Conservation (phyloP, 2,113 vertebrate species). For the Lipophrys pholis region DNA sequence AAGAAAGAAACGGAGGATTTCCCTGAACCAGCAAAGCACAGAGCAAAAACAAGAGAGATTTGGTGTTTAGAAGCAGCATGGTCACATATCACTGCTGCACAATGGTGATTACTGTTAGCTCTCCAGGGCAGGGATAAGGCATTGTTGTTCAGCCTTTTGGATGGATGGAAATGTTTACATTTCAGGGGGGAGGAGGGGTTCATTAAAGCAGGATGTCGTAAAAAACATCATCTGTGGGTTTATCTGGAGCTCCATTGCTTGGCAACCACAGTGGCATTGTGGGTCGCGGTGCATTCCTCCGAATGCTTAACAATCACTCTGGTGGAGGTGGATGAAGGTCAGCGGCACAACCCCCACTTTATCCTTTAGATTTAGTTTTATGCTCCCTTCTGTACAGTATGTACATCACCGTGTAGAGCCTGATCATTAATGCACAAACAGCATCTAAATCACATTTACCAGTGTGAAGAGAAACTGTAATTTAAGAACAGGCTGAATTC, state of each 20-base stretch:
- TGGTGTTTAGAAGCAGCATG: neutral
- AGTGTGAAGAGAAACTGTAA: no score
- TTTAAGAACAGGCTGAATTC: neutral
- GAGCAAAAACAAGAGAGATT: neutral
- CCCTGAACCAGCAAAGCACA: conserved; percentile 21
- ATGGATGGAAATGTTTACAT: conserved; percentile 47
- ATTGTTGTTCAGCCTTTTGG: conserved; percentile 49
- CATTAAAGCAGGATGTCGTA: conserved; percentile 54
- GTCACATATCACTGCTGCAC: conserved; percentile 35
- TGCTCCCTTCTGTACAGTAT: no score
- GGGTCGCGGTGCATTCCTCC: conserved; percentile 49
- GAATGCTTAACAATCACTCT: conserved; percentile 55
- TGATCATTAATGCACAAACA: no score
- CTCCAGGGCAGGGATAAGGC: conserved; percentile 51
- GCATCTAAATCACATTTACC: neutral
- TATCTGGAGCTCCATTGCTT: conserved; percentile 45
- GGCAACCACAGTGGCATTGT: conserved; percentile 64
- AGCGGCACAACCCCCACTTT: conserved; percentile 48
- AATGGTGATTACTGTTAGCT: conserved; percentile 48
- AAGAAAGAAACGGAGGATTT: neutral
- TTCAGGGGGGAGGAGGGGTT: conserved; percentile 4
- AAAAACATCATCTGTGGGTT: conserved; percentile 35
- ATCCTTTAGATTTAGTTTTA: no score
- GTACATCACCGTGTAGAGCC: no score
- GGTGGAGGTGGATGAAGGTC: conserved; percentile 40